phyloP scores from a whole-genome alignment of 2,888 invertebrate species.

The Lysandra bellargus region DNA sequence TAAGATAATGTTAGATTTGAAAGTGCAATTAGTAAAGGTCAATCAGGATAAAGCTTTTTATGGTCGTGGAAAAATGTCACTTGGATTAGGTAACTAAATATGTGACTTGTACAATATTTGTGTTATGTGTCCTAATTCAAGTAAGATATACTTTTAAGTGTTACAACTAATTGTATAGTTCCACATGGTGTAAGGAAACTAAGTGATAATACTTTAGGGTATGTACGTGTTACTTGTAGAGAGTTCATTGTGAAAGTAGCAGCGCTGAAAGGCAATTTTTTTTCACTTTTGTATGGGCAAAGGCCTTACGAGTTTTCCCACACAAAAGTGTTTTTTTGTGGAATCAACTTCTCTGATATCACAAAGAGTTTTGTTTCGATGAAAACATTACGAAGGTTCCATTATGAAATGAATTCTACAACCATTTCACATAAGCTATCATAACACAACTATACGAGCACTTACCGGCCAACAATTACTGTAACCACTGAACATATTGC shows the following conservation, averaged over 20 bases:
- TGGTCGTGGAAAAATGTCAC: neutral
- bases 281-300: too few relatives aligned
- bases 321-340: too few relatives aligned
- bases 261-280: too few relatives aligned
- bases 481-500: constrained; percentile 32
- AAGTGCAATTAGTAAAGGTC: constrained; percentile 23
- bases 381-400: too few relatives aligned
- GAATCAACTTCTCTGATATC: too few relatives aligned
- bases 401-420: neutral
- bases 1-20: constrained; percentile 19
- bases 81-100: neutral
- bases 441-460: constrained; percentile 20
- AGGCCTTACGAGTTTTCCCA: too few relatives aligned
- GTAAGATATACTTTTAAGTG: neutral
- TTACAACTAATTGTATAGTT: too few relatives aligned
- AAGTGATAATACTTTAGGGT: too few relatives aligned
- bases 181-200: too few relatives aligned
- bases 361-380: too few relatives aligned
- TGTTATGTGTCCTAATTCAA: neutral
- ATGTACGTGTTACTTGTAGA: too few relatives aligned
- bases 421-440: neutral
- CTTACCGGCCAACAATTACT: constrained; percentile 34
- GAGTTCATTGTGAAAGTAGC: too few relatives aligned
- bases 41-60: neutral
- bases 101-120: neutral